Evolutionary conservation across 1,140 invertebrate genomes (phyloP), one percentile per base, ranked within the genome.

Genomic region (Odontomachus brunneus): DNA sequence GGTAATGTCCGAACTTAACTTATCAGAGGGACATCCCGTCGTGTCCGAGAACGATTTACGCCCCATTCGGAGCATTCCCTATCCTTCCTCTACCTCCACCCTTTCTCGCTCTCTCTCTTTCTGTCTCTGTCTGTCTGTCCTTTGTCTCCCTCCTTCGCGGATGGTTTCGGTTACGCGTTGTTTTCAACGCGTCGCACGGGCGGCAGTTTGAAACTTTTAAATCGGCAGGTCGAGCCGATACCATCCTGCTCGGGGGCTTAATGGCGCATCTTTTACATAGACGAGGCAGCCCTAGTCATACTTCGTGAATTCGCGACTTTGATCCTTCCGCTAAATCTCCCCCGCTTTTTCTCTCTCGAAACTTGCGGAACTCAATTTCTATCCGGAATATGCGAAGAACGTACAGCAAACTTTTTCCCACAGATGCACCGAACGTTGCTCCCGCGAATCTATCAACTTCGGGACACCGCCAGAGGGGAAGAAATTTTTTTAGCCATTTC

Each of bases 341-440:
- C 7, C 26, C 15, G 49, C 59, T 19, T 65, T 51, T 22, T 44
- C 71, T 55, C 15, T 66, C 78, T 72, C 48, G 71, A 69, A 85
- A 85, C 82, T 85, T 80, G 53, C 53, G 17, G 57, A 86, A 86
- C 84, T 86, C 67, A 73, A 86, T 86, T 86, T 86, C 62, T 83
- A 59, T 55, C 62, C n/a, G 63, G 60, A 72, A 73, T 84, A 84
- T 86, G 82, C 62, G 82, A 78, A 19, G 53, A 53, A 84, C 26
- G 55, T 76, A 85, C 71, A 48, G 80, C 15, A 57, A 85, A 85
- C 78, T 82, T 81, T 57, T 81, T 59, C 66, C 59, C 82, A 29
- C 49, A 22, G 22, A 19, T 33, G 44, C 33, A 14, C 48, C 53
- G 26, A 53, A 57, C 29, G 51, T 74, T 74, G 44, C 69, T 53